Percentiles rank a stretch among this genome's conserved stretches.
phyloP scores from a whole-genome alignment of 2,888 invertebrate genomes.

The Strigamia crassipes region DNA sequence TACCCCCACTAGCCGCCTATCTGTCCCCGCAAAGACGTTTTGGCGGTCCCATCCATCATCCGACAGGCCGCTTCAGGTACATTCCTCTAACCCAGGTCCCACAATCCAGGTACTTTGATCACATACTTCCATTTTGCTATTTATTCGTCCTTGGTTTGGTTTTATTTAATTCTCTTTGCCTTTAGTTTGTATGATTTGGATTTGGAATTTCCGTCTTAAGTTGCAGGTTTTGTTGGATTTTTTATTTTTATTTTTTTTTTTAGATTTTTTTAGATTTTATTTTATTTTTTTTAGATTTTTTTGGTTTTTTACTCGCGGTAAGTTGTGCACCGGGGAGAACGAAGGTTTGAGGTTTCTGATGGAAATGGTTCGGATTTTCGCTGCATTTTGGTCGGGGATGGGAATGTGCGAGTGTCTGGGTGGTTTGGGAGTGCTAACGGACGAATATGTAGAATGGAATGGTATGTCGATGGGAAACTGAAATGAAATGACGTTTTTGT shows the following conservation, averaged over 20 bases:
- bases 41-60: constrained; percentile 70
- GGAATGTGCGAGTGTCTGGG: not conserved
- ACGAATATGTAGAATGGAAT: constrained; percentile 49
- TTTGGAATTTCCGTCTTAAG: not conserved
- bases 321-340: constrained; percentile 29
- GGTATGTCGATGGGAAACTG: constrained; percentile 22
- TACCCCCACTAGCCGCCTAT: constrained; percentile 77
- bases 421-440: constrained; percentile 1
- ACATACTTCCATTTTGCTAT: constrained; percentile 45
- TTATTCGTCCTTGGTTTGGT: constrained; percentile 48
- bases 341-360: too few species aligned
- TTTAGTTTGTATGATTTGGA: not conserved
- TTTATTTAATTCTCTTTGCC: not conserved
- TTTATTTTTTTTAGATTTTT: not conserved
- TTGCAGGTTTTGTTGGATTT: not conserved
- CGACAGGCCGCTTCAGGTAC: constrained; percentile 77
- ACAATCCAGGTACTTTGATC: constrained; percentile 61
- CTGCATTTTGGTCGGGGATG: not conserved
- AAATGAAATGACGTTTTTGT: not conserved
- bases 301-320: not conserved
- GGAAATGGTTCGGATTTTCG: not conserved
- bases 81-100: constrained; percentile 65
- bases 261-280: too few species aligned
- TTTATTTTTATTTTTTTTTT: not conserved
- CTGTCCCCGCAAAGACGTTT: constrained; percentile 65